phyloP scores from a whole-genome alignment of 2,797 vertebrate genomes.

The Numenius phaeopus region DNA sequence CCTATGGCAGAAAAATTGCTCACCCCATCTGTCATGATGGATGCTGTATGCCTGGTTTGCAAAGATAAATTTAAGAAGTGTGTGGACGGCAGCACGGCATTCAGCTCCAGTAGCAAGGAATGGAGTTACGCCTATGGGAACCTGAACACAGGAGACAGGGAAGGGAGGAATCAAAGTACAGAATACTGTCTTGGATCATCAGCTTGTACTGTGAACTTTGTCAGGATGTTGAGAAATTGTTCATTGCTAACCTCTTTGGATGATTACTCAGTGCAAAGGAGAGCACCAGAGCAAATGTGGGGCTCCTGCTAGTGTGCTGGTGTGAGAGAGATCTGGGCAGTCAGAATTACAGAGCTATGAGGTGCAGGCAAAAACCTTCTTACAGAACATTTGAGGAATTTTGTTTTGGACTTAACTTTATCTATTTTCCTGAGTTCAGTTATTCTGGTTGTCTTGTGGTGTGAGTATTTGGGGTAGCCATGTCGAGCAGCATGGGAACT shows the following conservation, averaged over 20 bases:
- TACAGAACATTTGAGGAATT: neutral
- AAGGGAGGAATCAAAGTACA: constrained; percentile 43
- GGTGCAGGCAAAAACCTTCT: neutral
- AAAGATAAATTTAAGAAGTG: neutral
- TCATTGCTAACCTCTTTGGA: neutral
- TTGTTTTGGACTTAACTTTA: neutral
- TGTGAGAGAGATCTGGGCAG: neutral
- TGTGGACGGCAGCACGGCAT: neutral
- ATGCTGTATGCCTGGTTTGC: neutral
- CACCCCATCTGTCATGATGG: rapidly evolving
- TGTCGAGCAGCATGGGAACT: neutral
- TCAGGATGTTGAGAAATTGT: constrained; percentile 39
- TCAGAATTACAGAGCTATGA: neutral
- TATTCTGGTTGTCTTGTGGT: neutral
- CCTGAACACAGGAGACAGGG: neutral
- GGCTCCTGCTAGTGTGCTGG: neutral
- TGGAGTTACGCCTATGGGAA: neutral
- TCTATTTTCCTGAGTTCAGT: neutral
- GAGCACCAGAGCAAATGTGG: neutral
- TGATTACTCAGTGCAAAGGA: neutral
- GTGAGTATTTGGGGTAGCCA: neutral
- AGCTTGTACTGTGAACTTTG: constrained; percentile 50
- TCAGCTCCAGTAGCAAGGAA: neutral
- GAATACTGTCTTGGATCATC: constrained; percentile 23
- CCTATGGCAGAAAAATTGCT: neutral